Base-by-base conservation (phyloP, 2,113 vertebrate genomes). In the Protobothrops mucrosquamatus region DNA sequence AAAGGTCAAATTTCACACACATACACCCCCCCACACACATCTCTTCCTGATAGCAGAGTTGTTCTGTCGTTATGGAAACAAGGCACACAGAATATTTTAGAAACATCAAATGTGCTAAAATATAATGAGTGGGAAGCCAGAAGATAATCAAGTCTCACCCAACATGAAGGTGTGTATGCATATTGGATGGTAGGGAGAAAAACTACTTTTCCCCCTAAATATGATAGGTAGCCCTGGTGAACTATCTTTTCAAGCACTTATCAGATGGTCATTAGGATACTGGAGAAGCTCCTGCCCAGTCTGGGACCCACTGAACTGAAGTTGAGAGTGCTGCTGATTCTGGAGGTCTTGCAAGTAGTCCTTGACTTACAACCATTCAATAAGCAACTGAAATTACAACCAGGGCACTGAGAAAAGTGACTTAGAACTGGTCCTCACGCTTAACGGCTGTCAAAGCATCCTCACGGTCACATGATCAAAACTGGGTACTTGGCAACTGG, bases 11-110 rank as follows among this genome's bases (percentile, higher is more conserved):
- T 88, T 61, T 81, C 74, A 81, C 74, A 81, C 74, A 81, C 34
- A 81, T 43, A 81, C 34, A 81, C 18, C 22, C 74, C 74, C 34
- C 34, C 74, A 43, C 74, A 81, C 34, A 43, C 74, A 43, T 69
- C 64, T 54, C 85, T 55, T 61, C 51, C 52, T n/a, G 34, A 43
- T 51, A 92, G 92, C 88, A 92, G 54, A 85, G 64, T 43, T 89
- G 43, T 22, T 85, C 88, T 26, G 92, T 92, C 26, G 92, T 85
- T 93, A 89, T 93, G 92, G 88, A 85, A 85, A 93, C 92, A 85
- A 59, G 55, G 54, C 54, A 93, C 88, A 89, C 48, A 56, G 54
- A 55, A 48, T 24, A 57, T 81, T 92, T 93, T 92, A 64, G 87
- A 87, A 89, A 85, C 48, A 89, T 61, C 64, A 26, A 56, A 46